Evolutionary conservation across 2,797 vertebrate genomes (phyloP), one percentile per base, ranked within the genome.

Genomic region (Botia kubotai): DNA sequence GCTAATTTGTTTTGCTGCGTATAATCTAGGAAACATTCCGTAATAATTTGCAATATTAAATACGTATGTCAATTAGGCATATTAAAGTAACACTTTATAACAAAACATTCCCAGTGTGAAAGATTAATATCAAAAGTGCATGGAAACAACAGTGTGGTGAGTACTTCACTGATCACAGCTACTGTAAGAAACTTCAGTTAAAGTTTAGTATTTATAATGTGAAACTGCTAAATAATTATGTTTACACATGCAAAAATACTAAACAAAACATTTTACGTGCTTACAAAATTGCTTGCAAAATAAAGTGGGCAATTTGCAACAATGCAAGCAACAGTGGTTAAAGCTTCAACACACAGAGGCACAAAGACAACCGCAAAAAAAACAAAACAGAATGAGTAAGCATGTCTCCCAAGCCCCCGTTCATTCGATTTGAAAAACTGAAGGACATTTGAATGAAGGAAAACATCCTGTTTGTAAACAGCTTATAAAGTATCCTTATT

Each of bases 401-500:
- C 57, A 13, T 75, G 4, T 46, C 14, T 62, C 6, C 62, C 36
- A 14, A 26, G 11, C 0, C 19, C 57, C 19, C 2, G 21, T 12
- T 21, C 2, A 11, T 67, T 52, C 29, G 36, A 50, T 68, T 36
- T 77, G 14, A 33, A 77, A 70, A 50, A 17, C 13, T 21, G 43
- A 62, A 39, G 5, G 8, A 52, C 23, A 23, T 36, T 78, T 52
- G 7, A 10, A 78, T 60, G 4, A 33, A 39, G 23, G 39, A 39
- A 29, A 33, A 57, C 2, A 2, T 23, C 0, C 21, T 19, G 8
- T 46, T 14, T 6, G 0, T 21, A 50, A 50, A 69, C 5, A 58
- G 52, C 21, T 29, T 46, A 58, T 58, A 58, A 71, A 78, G 55
- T 52, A 63, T n/a, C 57, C 36, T 36, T 70, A 23, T 52, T 60